Evolutionary conservation across 2,113 vertebrate genomes (phyloP).

Genomic region (Craseonycteris thonglongyai): DNA sequence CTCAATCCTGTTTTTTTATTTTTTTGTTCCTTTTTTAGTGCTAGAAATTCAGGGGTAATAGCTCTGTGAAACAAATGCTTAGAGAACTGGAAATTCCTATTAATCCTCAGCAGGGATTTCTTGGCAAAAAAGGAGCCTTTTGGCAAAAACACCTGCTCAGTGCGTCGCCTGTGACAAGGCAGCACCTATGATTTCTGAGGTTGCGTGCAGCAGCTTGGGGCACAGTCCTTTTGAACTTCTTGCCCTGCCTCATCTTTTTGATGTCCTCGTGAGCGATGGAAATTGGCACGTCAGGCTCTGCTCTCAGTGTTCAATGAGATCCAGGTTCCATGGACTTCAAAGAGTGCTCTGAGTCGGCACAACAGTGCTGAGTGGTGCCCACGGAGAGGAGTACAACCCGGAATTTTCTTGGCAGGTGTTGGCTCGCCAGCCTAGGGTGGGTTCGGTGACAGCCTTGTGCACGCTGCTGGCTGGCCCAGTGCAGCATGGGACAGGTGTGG

Average conservation of each 20-base stretch:
- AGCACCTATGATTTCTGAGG: not conserved
- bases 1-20: conserved; percentile 46
- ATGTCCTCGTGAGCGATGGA: not conserved
- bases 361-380: not conserved
- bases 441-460: not conserved
- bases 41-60: conserved; percentile 24
- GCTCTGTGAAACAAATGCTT: conserved; percentile 42
- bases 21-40: conserved; percentile 45
- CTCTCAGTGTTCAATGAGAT: not conserved
- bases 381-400: not conserved
- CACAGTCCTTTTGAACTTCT: not conserved
- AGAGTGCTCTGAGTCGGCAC: not conserved
- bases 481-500: not conserved
- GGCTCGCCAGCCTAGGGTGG: not conserved
- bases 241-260: conserved; percentile 42
- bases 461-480: not conserved
- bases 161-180: not conserved
- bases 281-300: not conserved
- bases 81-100: conserved; percentile 59
- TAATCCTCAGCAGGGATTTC: not conserved
- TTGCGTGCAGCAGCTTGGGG: not conserved
- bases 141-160: conserved; percentile 4
- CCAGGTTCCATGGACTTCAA: conserved; percentile 15
- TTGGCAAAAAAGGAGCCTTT: conserved; percentile 11
- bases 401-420: conserved; percentile 23